Conservation (phyloP, 37 sponge, comb jelly and placozoan genomes). For the Halichondria panicea region DNA sequence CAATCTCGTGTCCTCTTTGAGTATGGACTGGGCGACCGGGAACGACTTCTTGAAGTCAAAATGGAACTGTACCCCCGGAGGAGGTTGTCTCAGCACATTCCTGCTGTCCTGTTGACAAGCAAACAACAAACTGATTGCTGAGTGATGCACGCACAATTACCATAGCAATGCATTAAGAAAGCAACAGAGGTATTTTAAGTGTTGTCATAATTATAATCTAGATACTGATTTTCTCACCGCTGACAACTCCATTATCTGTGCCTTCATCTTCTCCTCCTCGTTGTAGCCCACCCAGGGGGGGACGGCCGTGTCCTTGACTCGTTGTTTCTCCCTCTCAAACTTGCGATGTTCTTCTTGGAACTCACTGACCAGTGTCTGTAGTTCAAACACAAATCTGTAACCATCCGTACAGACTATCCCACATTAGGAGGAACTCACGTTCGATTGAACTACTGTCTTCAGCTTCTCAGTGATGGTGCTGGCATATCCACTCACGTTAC, state of each 20-base stretch:
- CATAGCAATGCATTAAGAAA: not conserved
- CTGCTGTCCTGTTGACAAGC: constrained; percentile 73
- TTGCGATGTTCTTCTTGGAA: constrained; percentile 82
- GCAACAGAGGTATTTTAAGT: not conserved
- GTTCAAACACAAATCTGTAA: not conserved
- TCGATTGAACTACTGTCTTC: constrained; percentile 27
- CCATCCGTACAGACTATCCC: not conserved
- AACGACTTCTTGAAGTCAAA: constrained; percentile 79
- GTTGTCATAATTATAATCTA: not conserved
- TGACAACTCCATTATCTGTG: constrained; percentile 92
- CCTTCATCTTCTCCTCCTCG: constrained; percentile 97
- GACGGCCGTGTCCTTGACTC: constrained; percentile 72
- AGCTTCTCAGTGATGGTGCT: constrained; percentile 46
- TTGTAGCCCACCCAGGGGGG: constrained; percentile 99
- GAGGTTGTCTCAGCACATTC: constrained; percentile 92
- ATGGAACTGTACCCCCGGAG: constrained; percentile 88
- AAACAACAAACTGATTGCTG: not conserved
- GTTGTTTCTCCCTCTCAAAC: constrained; percentile 61
- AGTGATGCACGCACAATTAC: constrained; percentile 1
- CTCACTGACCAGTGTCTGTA: constrained; percentile 60
- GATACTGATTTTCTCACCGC: constrained; percentile 37
- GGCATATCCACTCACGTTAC: constrained; percentile 53
- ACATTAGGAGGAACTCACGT: not conserved
- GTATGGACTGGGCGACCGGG: constrained; percentile 87
- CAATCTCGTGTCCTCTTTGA: constrained; percentile 83